Conservation (phyloP, 2,113 vertebrate genomes). For the Cynocephalus volans region DNA sequence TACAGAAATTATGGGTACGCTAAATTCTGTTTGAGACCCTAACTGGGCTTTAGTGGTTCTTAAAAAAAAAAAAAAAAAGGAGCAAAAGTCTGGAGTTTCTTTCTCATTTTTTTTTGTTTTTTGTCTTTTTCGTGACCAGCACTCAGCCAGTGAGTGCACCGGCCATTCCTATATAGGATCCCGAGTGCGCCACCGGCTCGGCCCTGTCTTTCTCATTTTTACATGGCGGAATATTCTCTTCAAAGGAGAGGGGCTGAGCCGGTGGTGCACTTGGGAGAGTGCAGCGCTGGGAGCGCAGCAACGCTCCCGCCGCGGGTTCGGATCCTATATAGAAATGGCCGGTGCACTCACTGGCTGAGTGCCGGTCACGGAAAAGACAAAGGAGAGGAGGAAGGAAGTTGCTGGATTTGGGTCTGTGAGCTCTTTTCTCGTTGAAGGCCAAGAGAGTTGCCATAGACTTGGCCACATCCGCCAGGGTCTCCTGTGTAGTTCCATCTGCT, state of each 20-base stretch:
- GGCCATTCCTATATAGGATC: too few species aligned
- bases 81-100: background rate
- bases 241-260: background rate
- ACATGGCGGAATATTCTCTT: background rate
- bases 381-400: background rate
- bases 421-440: background rate
- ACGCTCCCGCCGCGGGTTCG: too few species aligned
- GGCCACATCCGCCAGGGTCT: background rate
- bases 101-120: too few species aligned
- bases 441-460: rapidly evolving
- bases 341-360: too few species aligned
- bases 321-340: too few species aligned
- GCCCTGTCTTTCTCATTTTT: background rate
- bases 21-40: background rate
- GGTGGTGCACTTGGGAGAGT: too few species aligned
- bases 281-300: too few species aligned
- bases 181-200: too few species aligned
- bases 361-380: too few species aligned
- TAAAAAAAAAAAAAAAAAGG: background rate
- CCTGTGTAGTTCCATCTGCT: rapidly evolving
- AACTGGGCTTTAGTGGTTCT: background rate
- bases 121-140: too few species aligned
- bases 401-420: background rate
- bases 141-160: too few species aligned
- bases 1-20: background rate